These are phyloP conservation scores for Heterodera schachtii DNA, from an alignment of 1,140 invertebrate species.

Conservation along the genomic window DNA sequence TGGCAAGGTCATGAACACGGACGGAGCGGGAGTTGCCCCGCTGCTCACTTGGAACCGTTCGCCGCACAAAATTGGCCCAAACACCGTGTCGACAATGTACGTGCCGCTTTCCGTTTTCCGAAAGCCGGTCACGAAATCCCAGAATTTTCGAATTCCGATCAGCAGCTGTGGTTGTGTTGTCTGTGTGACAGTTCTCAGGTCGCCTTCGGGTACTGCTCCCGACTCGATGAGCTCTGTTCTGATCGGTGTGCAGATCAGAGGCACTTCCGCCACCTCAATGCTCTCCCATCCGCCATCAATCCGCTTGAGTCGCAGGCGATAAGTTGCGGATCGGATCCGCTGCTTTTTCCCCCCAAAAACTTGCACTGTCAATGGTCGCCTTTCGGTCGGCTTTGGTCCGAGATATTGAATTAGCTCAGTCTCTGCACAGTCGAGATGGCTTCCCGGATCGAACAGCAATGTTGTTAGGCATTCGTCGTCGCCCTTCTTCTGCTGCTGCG, in stretches of 20 bases:
- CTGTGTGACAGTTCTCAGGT: background rate
- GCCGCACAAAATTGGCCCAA: background rate
- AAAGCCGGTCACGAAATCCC: slow-evolving; percentile 11
- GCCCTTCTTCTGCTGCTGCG: background rate
- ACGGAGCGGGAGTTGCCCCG: too few species aligned
- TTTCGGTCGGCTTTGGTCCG: background rate
- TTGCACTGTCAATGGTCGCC: background rate
- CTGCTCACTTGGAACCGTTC: background rate
- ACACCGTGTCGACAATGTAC: slow-evolving; percentile 4
- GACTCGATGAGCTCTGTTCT: background rate
- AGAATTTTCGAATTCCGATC: slow-evolving; percentile 8
- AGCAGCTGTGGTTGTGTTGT: background rate
- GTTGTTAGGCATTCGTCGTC: background rate
- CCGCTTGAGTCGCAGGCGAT: background rate
- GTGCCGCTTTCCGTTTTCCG: background rate
- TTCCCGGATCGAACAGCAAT: background rate
- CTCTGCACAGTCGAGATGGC: background rate
- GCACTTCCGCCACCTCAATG: background rate
- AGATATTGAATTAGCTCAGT: background rate
- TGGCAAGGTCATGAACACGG: background rate
- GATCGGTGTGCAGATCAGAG: background rate
- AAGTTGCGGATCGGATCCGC: too few species aligned
- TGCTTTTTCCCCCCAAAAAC: slow-evolving; percentile 1
- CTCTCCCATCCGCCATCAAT: slow-evolving; percentile 1
- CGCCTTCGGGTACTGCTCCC: background rate